phyloP scores from a whole-genome alignment of 2,113 vertebrate species.

The Tragelaphus imberbis region DNA sequence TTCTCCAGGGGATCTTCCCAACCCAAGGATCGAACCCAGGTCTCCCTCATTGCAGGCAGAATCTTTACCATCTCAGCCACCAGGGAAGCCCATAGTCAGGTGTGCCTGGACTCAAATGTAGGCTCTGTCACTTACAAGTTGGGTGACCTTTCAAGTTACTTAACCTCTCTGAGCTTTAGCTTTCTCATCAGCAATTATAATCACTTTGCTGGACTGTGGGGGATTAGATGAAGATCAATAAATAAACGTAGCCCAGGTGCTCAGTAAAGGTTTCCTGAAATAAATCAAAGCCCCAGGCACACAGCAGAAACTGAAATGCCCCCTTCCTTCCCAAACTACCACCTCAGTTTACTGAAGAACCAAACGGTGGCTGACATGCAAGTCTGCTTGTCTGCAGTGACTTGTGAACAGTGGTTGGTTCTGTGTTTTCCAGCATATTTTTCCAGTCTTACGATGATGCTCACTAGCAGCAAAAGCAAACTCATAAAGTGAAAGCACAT shows the following conservation, averaged over 20 bases:
- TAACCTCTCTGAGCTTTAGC: background rate
- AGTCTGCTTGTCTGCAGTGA: background rate
- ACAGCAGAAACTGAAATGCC: background rate
- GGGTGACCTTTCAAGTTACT: background rate
- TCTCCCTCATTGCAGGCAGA: background rate
- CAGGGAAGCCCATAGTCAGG: background rate
- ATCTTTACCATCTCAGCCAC: background rate
- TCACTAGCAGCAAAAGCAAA: constrained; percentile 36
- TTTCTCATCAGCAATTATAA: background rate
- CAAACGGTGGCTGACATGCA: background rate
- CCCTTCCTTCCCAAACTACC: background rate
- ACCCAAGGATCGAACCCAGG: background rate
- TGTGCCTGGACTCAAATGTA: background rate
- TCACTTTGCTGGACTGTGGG: background rate
- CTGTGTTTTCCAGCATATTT: constrained; percentile 15
- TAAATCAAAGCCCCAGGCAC: background rate
- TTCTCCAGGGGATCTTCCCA: background rate
- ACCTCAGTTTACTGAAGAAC: background rate
- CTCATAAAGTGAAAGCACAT: constrained; percentile 41
- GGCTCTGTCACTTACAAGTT: background rate
- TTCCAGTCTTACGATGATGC: constrained; percentile 25
- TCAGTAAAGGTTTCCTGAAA: constrained; percentile 8
- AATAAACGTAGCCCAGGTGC: background rate
- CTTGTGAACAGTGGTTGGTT: background rate
- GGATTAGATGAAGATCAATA: background rate